These are phyloP conservation scores for Marcusenius ussheri DNA, from an alignment of 2,113 vertebrate species.

Conservation along the genomic window DNA sequence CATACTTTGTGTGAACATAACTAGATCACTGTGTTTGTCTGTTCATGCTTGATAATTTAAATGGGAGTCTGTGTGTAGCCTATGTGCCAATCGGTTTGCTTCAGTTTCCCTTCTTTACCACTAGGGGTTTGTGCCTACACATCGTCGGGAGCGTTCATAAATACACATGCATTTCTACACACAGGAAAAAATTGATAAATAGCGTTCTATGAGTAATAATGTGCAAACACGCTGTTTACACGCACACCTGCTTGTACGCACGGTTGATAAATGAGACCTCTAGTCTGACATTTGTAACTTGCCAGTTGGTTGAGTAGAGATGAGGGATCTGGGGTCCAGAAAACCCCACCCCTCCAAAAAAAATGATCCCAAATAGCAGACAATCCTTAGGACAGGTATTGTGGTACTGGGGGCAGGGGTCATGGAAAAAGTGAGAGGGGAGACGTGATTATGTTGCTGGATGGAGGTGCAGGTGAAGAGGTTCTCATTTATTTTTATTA, in stretches of 20 bases:
- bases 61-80: neutral
- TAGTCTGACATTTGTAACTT: neutral
- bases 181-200: neutral
- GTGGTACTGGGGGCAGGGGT: neutral
- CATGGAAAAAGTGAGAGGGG: neutral
- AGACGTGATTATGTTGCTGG: neutral
- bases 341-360: neutral
- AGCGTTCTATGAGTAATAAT: neutral
- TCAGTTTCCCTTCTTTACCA: neutral
- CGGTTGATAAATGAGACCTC: neutral
- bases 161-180: neutral
- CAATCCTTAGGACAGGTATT: neutral
- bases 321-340: neutral
- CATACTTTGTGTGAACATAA: neutral
- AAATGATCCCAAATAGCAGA: neutral
- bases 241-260: neutral
- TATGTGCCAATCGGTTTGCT: neutral
- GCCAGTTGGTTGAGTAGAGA: neutral
- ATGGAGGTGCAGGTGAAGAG: neutral
- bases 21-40: neutral
- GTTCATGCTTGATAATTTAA: neutral
- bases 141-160: neutral
- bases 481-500: neutral
- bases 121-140: neutral
- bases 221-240: neutral